A percentile compares a stretch with the other conserved stretches of the same genome.
phyloP scores from a whole-genome alignment of 2,113 vertebrate genomes.

The Pituophis catenifer region DNA sequence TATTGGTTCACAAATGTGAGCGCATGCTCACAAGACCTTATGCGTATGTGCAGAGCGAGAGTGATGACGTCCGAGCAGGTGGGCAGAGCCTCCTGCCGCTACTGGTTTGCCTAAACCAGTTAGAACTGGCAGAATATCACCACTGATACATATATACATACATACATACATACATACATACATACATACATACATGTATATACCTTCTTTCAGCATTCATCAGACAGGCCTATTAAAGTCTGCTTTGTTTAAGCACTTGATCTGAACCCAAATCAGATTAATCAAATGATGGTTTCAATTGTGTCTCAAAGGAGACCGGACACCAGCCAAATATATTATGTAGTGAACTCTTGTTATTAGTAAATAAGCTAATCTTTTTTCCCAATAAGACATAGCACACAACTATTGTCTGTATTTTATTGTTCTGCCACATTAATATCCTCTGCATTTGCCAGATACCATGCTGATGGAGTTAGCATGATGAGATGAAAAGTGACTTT shows the following conservation, averaged over 20 bases:
- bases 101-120: no score
- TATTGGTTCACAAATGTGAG: no score
- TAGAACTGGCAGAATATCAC: no score
- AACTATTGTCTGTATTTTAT: constrained; percentile 20
- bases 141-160: no score
- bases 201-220: not conserved
- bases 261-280: not conserved
- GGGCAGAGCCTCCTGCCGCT: no score
- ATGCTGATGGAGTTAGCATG: constrained; percentile 23
- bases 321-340: constrained; percentile 13
- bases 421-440: not conserved
- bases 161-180: no score
- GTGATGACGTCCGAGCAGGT: no score
- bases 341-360: not conserved
- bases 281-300: fast-evolving
- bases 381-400: constrained; percentile 9
- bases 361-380: constrained; percentile 22
- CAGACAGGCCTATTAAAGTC: not conserved
- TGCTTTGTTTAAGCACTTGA: not conserved
- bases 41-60: no score
- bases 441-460: constrained; percentile 18
- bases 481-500: constrained; percentile 50
- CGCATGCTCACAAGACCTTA: no score
- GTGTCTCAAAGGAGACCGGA: not conserved
- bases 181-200: no score